These are phyloP conservation scores for Siderastrea siderea DNA, from an alignment of 92 coral and sea anemone genomes.

Conservation along the genomic window DNA sequence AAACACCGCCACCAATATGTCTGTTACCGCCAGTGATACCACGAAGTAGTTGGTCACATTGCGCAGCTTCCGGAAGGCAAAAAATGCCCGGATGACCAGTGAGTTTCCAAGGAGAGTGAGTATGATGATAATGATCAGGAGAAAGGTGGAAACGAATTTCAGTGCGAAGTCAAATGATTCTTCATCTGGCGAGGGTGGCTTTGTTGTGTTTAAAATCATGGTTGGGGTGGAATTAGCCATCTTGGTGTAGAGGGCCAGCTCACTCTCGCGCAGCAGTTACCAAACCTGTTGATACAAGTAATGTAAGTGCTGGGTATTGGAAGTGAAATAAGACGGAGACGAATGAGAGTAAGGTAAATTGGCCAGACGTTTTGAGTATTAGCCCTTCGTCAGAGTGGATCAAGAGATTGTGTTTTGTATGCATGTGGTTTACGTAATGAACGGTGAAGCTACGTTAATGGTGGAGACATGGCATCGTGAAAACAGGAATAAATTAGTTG, in stretches of 20 bases:
- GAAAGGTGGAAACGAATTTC: slow-evolving; percentile 66
- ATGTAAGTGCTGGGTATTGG: too few species aligned
- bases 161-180: slow-evolving; percentile 62
- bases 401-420: too few species aligned
- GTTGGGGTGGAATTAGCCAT: slow-evolving; percentile 39
- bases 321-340: too few species aligned
- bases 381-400: too few species aligned
- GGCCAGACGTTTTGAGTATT: too few species aligned
- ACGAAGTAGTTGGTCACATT: slow-evolving; percentile 86
- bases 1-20: slow-evolving; percentile 87
- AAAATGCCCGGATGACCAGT: slow-evolving; percentile 86
- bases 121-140: slow-evolving; percentile 74
- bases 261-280: background rate
- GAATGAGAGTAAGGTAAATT: too few species aligned
- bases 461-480: too few species aligned
- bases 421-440: too few species aligned
- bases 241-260: background rate
- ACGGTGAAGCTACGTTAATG: too few species aligned
- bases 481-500: too few species aligned
- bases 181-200: background rate
- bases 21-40: slow-evolving; percentile 87
- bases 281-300: background rate
- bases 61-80: slow-evolving; percentile 79
- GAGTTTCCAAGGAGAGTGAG: slow-evolving; percentile 80
- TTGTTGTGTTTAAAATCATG: slow-evolving; percentile 18